Evolutionary conservation across 2,113 vertebrate genomes (phyloP).

Genomic region (Paramormyrops kingsleyae): DNA sequence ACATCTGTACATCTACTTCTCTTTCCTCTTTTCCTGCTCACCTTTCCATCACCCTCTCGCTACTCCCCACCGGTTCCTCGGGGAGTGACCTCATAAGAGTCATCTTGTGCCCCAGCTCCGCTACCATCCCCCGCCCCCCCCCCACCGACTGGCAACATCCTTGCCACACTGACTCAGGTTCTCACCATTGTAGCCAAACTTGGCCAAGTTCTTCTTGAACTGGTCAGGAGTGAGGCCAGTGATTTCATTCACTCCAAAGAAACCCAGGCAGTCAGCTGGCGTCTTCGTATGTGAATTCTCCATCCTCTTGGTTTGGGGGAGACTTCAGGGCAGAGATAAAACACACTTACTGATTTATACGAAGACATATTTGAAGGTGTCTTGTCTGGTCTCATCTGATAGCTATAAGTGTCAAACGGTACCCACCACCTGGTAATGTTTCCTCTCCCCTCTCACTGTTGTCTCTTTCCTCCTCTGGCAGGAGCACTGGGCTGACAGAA

Average conservation of each 20-base stretch:
- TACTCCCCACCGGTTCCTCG: neutral
- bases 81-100: neutral
- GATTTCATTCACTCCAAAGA: conserved; percentile 76
- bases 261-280: conserved; percentile 65
- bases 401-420: conserved; percentile 39
- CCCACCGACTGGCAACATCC: neutral
- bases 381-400: neutral
- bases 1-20: neutral
- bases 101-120: neutral
- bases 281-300: conserved; percentile 76
- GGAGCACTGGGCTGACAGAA: conserved; percentile 60
- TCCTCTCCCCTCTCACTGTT: conserved; percentile 42
- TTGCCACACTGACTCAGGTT: conserved; percentile 10
- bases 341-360: conserved; percentile 3
- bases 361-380: neutral
- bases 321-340: conserved; percentile 44
- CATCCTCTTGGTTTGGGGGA: conserved; percentile 66
- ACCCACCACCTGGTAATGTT: conserved; percentile 40
- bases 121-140: neutral
- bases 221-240: conserved; percentile 74
- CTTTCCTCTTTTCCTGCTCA: neutral
- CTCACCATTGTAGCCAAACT: conserved; percentile 84
- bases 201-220: conserved; percentile 74
- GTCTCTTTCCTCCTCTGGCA: conserved; percentile 46
- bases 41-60: neutral